A percentile compares a stretch with the other conserved stretches of the same genome.
Evolutionary conservation across 1,140 invertebrate genomes (phyloP).

Genomic region (Monomorium pharaonis): DNA sequence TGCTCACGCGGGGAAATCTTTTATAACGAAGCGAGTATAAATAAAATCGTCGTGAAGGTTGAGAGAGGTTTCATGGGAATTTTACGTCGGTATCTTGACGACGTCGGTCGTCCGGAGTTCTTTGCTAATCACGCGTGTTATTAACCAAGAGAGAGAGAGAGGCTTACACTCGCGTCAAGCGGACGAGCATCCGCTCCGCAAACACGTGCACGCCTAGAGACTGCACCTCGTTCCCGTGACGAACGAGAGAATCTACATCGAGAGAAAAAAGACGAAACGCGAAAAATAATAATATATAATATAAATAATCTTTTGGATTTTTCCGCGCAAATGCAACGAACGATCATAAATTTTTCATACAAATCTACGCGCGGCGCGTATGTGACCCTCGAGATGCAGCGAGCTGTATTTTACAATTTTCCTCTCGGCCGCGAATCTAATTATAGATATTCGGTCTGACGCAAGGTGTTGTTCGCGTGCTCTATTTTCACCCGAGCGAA

Average conservation of each 20-base stretch:
- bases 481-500: slow-evolving; percentile 27
- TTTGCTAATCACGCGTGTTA: neutral
- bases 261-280: neutral
- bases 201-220: neutral
- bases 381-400: neutral
- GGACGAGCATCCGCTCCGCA: neutral
- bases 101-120: neutral
- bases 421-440: slow-evolving; percentile 15
- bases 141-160: too few species aligned
- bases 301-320: slow-evolving; percentile 1
- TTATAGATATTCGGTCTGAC: slow-evolving; percentile 32
- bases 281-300: neutral
- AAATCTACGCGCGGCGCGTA: neutral
- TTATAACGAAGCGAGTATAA: slow-evolving; percentile 4
- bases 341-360: neutral
- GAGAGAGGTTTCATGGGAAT: neutral
- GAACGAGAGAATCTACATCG: neutral
- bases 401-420: slow-evolving; percentile 24
- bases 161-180: neutral
- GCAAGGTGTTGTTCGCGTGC: slow-evolving; percentile 21
- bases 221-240: neutral
- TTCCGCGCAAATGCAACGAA: neutral
- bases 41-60: neutral
- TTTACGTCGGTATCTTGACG: neutral
- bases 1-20: slow-evolving; percentile 4